Percentiles rank a stretch among this genome's conserved stretches.
phyloP scores from a whole-genome alignment of 2,888 invertebrate species.

The Sarcophaga caerulescens region DNA sequence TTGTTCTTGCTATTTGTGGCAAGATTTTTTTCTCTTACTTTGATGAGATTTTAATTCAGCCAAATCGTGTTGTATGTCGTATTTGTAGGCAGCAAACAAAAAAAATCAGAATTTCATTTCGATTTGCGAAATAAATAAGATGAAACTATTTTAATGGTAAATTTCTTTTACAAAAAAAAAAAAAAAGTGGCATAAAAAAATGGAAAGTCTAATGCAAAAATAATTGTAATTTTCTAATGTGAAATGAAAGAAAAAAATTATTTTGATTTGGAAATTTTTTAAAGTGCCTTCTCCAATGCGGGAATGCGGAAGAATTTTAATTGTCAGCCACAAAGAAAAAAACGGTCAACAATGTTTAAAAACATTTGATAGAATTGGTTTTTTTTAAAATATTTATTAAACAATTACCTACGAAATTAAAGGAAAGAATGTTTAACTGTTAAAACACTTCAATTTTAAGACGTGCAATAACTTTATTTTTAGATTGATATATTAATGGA shows the following conservation, averaged over 20 bases:
- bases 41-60: slow-evolving; percentile 66
- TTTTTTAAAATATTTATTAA: too few species aligned
- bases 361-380: too few species aligned
- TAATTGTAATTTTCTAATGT: slow-evolving; percentile 54
- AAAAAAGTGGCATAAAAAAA: neutral
- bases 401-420: too few species aligned
- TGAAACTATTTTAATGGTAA: slow-evolving; percentile 63
- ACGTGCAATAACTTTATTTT: too few species aligned
- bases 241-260: slow-evolving; percentile 25
- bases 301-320: slow-evolving; percentile 62
- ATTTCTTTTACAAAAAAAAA: slow-evolving; percentile 24
- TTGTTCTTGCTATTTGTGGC: slow-evolving; percentile 17
- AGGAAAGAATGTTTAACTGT: too few species aligned
- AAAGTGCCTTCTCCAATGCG: slow-evolving; percentile 12
- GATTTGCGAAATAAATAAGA: slow-evolving; percentile 3
- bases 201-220: slow-evolving; percentile 61
- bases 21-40: slow-evolving; percentile 39
- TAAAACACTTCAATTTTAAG: too few species aligned
- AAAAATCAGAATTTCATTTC: neutral
- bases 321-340: slow-evolving; percentile 23
- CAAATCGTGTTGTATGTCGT: slow-evolving; percentile 44
- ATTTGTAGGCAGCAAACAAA: neutral
- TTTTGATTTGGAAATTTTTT: slow-evolving; percentile 37
- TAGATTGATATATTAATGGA: too few species aligned
- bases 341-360: too few species aligned